Conservation (phyloP, 2,113 vertebrate species). For the Sylvilagus bachmani region DNA sequence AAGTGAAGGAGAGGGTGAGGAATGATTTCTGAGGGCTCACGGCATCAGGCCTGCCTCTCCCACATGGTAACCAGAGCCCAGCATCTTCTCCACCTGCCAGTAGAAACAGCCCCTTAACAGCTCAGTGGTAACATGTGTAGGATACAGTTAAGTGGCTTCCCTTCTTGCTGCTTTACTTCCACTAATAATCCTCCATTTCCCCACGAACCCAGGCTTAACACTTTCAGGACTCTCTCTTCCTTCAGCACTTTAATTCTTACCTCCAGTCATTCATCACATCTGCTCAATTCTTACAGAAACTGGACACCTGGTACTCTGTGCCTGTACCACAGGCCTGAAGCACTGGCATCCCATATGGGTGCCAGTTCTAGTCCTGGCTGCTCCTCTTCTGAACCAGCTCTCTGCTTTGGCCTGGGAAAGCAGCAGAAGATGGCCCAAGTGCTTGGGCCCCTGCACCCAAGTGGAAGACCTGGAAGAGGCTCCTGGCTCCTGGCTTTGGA, state of each 20-base stretch:
- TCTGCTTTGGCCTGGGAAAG: too few species aligned
- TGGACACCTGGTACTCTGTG: neutral
- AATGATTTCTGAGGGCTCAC: neutral
- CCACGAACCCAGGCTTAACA: neutral
- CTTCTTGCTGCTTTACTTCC: neutral
- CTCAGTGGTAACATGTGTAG: neutral
- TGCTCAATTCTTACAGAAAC: neutral
- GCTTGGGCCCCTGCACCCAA: too few species aligned
- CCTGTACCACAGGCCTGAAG: neutral
- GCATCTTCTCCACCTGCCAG: neutral
- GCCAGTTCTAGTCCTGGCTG: too few species aligned
- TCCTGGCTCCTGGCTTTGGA: too few species aligned
- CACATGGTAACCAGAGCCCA: neutral
- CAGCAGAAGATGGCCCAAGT: too few species aligned
- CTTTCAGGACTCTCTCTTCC: conserved; percentile 18
- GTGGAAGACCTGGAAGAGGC: too few species aligned
- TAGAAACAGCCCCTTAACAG: too few species aligned
- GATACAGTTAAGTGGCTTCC: neutral
- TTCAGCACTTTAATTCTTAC: neutral
- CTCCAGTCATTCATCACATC: neutral
- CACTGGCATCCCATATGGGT: too few species aligned
- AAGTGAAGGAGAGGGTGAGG: neutral
- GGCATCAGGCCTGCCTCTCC: neutral
- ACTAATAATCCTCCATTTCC: neutral
- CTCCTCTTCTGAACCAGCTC: too few species aligned